Base-by-base conservation (phyloP, 2,797 vertebrate genomes). In the Lithobates pipiens region DNA sequence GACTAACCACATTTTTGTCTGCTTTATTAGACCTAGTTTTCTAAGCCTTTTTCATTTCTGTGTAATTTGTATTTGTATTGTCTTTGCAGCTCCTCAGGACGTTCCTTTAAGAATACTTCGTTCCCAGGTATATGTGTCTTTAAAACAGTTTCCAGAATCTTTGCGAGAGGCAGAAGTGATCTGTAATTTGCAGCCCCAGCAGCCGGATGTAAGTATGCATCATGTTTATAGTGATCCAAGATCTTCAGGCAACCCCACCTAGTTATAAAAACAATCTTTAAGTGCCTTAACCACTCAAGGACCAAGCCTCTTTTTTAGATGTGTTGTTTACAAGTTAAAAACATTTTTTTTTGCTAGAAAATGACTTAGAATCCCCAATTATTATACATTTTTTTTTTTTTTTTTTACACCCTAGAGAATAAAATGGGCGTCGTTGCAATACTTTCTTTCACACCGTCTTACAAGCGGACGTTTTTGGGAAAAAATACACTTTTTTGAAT, bases 131-230 rank as follows among this genome's bases (percentile, higher is more conserved):
- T 91, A 94, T 18, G 18, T 89, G 74, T 94, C 92, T 0, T 91
- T 98, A 88, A 90, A 90, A 44, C 91, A 72, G 61, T 93, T 94
- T 32, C 86, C 89, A 0, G 93, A 91, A 2, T 95, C 96, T 0
- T 92, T 97, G 89, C 89, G 88, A 25, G 97, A 97, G 91, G 91
- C 97, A 82, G 94, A 96, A 2, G 90, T 94, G 21, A 92, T 96
- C 87, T 97, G 96, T 90, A 91, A 79, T 89, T 91, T 93, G 90
- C 94, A 95, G 78, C 96, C 96, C 34, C 93, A 88, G 79, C 93
- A 95, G 89, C 92, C 90, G 0, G 92, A 97, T 95, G 97, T 97
- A 88, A 92, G 93, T 74, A 67, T 11, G 42, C 29, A 80, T 70
- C 67, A 23, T 65, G 25, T 79, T 13, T 69, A 79, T 27, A 39